Conservation (phyloP, 2,797 vertebrate species). For the Synaphobranchus kaupii region DNA sequence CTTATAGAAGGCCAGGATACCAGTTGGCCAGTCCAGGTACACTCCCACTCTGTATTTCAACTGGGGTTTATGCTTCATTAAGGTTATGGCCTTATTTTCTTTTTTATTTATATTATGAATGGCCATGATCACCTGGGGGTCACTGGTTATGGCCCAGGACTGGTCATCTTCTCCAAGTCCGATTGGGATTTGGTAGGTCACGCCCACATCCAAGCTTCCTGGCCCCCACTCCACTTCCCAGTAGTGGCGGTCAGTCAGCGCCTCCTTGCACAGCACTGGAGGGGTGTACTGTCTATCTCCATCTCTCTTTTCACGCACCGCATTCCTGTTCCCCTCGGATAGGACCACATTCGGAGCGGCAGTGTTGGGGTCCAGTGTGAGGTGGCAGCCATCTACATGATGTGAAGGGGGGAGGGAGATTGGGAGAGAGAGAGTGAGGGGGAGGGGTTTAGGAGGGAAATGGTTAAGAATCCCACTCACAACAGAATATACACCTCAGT, state of each 20-base stretch:
- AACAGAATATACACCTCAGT: too few species aligned
- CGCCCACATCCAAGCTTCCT: not conserved
- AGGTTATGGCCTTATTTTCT: not conserved
- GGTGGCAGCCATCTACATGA: not conserved
- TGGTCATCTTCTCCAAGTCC: not conserved
- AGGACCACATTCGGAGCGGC: not conserved
- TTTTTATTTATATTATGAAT: too few species aligned
- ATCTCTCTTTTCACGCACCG: not conserved
- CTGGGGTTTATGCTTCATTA: not conserved
- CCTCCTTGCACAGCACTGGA: not conserved
- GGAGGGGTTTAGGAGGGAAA: not conserved
- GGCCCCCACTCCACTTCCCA: not conserved
- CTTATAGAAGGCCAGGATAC: slow-evolving; percentile 11
- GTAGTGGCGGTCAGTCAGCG: not conserved
- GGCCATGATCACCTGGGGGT: not conserved
- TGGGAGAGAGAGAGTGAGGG: too few species aligned
- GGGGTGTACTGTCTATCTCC: not conserved
- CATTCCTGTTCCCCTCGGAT: not conserved
- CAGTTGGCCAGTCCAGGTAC: not conserved
- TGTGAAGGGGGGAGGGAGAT: too few species aligned
- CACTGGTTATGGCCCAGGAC: not conserved
- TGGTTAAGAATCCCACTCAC: too few species aligned
- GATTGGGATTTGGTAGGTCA: not conserved
- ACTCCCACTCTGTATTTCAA: not conserved
- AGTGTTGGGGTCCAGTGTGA: not conserved